Percentiles rank a stretch among this genome's conserved stretches.
Conservation (phyloP, 2,113 vertebrate genomes). For the Oryzias melastigma region DNA sequence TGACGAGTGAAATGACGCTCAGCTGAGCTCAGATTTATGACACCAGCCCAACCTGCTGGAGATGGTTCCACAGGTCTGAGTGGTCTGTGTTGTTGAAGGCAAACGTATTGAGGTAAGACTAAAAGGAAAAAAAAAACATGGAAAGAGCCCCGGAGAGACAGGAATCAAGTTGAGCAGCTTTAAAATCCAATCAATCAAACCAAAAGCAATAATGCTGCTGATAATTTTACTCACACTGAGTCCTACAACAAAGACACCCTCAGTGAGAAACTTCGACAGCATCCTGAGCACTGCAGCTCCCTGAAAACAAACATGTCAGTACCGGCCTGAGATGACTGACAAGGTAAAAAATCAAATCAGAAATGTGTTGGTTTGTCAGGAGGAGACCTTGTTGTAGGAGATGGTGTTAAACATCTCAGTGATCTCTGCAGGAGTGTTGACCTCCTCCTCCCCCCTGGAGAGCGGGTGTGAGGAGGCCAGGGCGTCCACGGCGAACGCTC, state of each 20-base stretch:
- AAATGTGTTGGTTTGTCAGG: neutral
- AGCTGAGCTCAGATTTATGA: neutral
- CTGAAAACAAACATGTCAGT: slow-evolving; percentile 62
- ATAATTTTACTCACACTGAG: slow-evolving; percentile 80
- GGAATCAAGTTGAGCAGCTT: neutral
- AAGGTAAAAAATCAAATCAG: neutral
- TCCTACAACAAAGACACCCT: slow-evolving; percentile 82
- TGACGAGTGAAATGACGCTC: neutral
- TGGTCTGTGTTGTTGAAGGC: slow-evolving; percentile 82
- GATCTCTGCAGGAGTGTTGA: slow-evolving; percentile 85
- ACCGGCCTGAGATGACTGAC: neutral
- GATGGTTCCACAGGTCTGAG: slow-evolving; percentile 84
- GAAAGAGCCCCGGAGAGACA: neutral
- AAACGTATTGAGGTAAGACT: slow-evolving; percentile 80
- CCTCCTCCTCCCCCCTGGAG: slow-evolving; percentile 76
- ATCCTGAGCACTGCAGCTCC: slow-evolving; percentile 89
- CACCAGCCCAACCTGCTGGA: slow-evolving; percentile 77
- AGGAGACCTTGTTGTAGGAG: slow-evolving; percentile 87
- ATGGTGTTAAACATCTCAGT: slow-evolving; percentile 88
- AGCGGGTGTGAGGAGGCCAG: slow-evolving; percentile 90
- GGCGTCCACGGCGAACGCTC: slow-evolving; percentile 83
- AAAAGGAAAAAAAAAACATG: slow-evolving; percentile 5
- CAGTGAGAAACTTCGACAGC: slow-evolving; percentile 87
- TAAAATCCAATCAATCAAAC: neutral
- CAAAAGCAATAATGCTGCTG: neutral